phyloP scores from a whole-genome alignment of 2,888 invertebrate species.

The Polyommatus icarus region DNA sequence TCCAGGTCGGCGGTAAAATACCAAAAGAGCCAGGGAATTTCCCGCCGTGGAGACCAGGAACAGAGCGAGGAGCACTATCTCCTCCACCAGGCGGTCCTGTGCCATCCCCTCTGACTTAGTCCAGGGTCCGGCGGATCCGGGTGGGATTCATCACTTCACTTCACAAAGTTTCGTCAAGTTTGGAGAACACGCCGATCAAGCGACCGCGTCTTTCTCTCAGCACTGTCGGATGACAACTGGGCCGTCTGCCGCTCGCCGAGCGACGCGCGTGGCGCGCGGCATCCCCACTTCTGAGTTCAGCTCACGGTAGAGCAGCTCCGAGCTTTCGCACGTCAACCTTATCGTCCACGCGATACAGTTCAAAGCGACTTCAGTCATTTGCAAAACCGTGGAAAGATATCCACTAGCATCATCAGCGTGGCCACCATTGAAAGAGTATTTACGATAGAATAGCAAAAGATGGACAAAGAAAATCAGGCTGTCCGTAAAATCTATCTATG shows the following conservation, averaged over 20 bases:
- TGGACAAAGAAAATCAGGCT: not conserved
- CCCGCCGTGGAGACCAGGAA: slow-evolving; percentile 85
- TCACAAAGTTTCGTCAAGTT: slow-evolving; percentile 74
- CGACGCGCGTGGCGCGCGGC: slow-evolving; percentile 51
- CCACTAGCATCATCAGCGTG: not conserved
- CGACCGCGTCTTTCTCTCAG: slow-evolving; percentile 75
- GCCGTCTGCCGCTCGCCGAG: slow-evolving; percentile 39
- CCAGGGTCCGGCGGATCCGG: slow-evolving; percentile 68
- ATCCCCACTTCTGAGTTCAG: slow-evolving; percentile 45
- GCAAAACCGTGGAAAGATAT: slow-evolving; percentile 10
- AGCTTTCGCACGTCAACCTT: slow-evolving; percentile 19
- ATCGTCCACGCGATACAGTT: slow-evolving; percentile 24
- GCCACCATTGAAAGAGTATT: not conserved
- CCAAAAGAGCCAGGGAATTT: slow-evolving; percentile 86
- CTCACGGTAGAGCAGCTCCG: not conserved
- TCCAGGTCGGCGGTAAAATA: slow-evolving; percentile 86
- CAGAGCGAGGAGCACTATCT: slow-evolving; percentile 74
- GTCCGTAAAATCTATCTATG: not conserved
- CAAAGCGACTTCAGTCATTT: slow-evolving; percentile 15
- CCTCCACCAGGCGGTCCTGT: slow-evolving; percentile 71
- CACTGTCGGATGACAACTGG: slow-evolving; percentile 74
- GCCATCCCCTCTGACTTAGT: slow-evolving; percentile 77
- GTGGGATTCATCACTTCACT: slow-evolving; percentile 74
- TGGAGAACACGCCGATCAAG: slow-evolving; percentile 71
- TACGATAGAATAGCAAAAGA: not conserved